phyloP scores from a whole-genome alignment of 2,888 invertebrate species.

The Chrysomela aeneicollis region DNA sequence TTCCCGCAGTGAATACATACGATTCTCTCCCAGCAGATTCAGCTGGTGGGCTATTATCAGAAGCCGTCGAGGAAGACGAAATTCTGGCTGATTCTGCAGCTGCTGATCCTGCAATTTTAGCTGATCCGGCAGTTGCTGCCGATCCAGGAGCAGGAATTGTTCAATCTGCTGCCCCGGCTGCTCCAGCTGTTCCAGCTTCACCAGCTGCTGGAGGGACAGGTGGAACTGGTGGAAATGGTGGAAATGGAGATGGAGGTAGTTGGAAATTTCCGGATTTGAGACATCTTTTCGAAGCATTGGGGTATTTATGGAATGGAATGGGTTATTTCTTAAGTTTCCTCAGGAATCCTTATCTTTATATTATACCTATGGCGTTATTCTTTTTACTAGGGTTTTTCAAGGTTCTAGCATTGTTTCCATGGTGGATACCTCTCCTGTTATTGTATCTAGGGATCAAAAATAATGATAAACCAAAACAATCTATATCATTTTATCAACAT shows the following conservation, averaged over 20 bases:
- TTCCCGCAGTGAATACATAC: conserved; percentile 47
- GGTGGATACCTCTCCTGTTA: conserved; percentile 66
- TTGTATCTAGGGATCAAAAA: conserved; percentile 51
- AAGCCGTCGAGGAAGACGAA: conserved; percentile 16
- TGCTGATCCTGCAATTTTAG: conserved; percentile 60
- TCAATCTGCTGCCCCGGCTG: conserved; percentile 38
- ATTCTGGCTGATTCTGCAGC: conserved; percentile 43
- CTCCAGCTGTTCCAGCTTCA: conserved; percentile 28
- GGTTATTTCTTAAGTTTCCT: conserved; percentile 46
- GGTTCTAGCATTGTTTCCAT: conserved; percentile 71
- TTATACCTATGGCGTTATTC: conserved; percentile 71
- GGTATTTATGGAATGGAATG: conserved; percentile 46
- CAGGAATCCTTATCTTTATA: conserved; percentile 62
- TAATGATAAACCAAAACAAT: conserved; percentile 47
- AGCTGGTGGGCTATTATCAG: neutral
- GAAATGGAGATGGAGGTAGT: conserved; percentile 42
- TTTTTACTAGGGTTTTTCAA: conserved; percentile 70
- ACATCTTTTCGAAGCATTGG: conserved; percentile 51
- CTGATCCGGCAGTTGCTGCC: conserved; percentile 33
- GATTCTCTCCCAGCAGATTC: conserved; percentile 26
- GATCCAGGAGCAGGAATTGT: conserved; percentile 31
- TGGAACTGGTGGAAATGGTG: conserved; percentile 41
- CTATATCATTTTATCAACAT: conserved; percentile 54
- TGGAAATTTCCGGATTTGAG: conserved; percentile 54
- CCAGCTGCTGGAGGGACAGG: conserved; percentile 37